Percentiles rank a stretch among this genome's conserved stretches.
Conservation (phyloP, 2,888 invertebrate genomes). For the Pandemis cinnamomeana region DNA sequence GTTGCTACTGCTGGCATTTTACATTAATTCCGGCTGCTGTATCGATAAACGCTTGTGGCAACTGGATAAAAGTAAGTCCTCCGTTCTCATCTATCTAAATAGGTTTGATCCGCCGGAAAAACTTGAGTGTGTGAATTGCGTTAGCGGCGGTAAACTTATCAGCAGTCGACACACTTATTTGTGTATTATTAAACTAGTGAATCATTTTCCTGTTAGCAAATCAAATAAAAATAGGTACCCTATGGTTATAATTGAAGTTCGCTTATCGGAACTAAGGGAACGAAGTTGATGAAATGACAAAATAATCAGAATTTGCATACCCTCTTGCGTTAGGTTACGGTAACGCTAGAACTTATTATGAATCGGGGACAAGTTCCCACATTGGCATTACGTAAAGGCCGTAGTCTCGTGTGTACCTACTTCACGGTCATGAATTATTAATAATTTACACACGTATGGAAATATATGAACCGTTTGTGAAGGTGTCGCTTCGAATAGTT, state of each 20-base stretch:
- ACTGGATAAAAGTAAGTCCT: constrained; percentile 11
- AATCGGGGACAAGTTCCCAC: constrained; percentile 38
- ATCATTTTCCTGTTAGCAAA: constrained; percentile 61
- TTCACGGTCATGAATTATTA: constrained; percentile 40
- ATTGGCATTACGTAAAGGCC: constrained; percentile 31
- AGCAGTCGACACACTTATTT: constrained; percentile 61
- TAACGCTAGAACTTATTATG: constrained; percentile 29
- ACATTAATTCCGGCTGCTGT: constrained; percentile 26
- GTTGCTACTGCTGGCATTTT: constrained; percentile 16
- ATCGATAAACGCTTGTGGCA: constrained; percentile 24
- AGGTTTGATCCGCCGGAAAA: background rate
- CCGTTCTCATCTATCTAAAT: background rate
- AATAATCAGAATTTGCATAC: constrained; percentile 17
- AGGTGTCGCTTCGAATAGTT: constrained; percentile 48
- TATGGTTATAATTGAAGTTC: background rate
- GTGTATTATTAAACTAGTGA: constrained; percentile 55
- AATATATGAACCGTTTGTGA: constrained; percentile 51
- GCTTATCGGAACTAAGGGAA: background rate
- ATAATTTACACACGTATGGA: constrained; percentile 37
- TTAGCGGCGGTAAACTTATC: constrained; percentile 59
- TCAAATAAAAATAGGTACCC: background rate
- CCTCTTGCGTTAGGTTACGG: constrained; percentile 27
- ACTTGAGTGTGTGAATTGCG: constrained; percentile 57
- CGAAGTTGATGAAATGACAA: background rate
- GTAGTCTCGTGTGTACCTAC: constrained; percentile 19